A percentile compares a stretch with the other conserved stretches of the same genome.
phyloP scores from a whole-genome alignment of 2,113 vertebrate species.

The Elephantulus edwardii region DNA sequence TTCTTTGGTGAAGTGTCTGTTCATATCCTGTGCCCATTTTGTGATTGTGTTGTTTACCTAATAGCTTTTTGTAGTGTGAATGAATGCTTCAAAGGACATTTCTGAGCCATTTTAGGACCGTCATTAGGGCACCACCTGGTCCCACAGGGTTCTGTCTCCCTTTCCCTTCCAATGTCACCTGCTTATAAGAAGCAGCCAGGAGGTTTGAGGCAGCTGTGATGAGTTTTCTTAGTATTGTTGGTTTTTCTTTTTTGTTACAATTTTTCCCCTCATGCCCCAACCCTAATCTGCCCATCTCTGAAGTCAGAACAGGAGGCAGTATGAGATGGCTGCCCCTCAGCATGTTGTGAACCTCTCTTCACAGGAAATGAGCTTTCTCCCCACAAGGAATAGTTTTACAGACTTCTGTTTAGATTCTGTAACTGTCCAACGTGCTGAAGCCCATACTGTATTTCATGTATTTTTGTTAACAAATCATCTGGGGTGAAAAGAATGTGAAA shows the following conservation, averaged over 20 bases:
- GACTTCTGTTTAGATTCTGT: conserved; percentile 22
- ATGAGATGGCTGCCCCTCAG: not conserved
- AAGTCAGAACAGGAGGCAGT: not conserved
- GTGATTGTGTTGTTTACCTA: no score
- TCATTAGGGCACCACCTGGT: not conserved
- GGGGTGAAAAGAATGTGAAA: conserved; percentile 26
- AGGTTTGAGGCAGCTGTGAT: not conserved
- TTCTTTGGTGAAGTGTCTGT: no score
- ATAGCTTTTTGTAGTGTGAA: no score
- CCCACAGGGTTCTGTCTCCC: not conserved
- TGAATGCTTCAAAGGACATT: not conserved
- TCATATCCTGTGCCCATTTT: no score
- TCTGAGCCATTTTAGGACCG: conserved; percentile 14
- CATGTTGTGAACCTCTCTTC: conserved; percentile 42
- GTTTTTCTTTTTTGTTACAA: not conserved
- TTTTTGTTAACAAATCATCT: conserved; percentile 67
- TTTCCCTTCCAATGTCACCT: accelerated
- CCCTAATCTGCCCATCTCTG: conserved; percentile 6
- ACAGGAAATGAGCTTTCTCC: not conserved
- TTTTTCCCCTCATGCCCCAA: no score
- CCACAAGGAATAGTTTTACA: not conserved
- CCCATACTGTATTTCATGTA: conserved; percentile 46
- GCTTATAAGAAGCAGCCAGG: not conserved
- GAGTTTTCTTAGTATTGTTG: conserved; percentile 13
- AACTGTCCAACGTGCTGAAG: not conserved